Conservation (phyloP, 2,113 vertebrate genomes). For the Eulacestoma nigropectus region DNA sequence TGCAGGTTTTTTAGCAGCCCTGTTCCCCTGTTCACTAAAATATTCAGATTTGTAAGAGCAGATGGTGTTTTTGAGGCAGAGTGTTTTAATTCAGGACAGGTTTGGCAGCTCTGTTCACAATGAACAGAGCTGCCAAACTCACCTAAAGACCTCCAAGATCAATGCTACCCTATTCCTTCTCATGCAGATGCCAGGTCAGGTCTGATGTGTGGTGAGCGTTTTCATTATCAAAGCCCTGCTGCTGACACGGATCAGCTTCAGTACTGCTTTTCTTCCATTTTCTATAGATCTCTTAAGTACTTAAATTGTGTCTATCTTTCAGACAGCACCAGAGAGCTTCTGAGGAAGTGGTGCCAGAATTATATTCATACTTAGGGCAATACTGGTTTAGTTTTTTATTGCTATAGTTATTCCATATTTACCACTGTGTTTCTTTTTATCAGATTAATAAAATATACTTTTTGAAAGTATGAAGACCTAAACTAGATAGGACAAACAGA, state of each 20-base stretch:
- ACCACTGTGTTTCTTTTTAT: background rate
- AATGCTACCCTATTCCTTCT: background rate
- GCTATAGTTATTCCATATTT: background rate
- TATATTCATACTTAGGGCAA: background rate
- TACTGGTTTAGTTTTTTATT: background rate
- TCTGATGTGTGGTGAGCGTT: background rate
- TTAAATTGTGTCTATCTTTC: background rate
- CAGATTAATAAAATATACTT: background rate
- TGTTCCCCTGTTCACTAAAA: background rate
- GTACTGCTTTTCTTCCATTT: background rate
- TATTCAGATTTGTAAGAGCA: background rate
- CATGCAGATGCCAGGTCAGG: background rate
- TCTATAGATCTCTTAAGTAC: background rate
- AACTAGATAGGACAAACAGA: background rate
- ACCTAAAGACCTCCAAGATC: too few species aligned
- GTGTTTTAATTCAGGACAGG: background rate
- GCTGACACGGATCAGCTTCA: background rate
- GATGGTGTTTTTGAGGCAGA: background rate
- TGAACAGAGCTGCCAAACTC: too few species aligned
- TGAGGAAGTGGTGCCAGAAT: background rate
- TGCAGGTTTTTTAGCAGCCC: background rate
- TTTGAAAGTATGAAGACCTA: background rate
- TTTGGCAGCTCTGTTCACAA: background rate
- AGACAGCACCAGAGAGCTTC: background rate
- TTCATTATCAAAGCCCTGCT: background rate